These are phyloP conservation scores for Chloroceryle aenea DNA, from an alignment of 2,113 vertebrate species.

Conservation along the genomic window DNA sequence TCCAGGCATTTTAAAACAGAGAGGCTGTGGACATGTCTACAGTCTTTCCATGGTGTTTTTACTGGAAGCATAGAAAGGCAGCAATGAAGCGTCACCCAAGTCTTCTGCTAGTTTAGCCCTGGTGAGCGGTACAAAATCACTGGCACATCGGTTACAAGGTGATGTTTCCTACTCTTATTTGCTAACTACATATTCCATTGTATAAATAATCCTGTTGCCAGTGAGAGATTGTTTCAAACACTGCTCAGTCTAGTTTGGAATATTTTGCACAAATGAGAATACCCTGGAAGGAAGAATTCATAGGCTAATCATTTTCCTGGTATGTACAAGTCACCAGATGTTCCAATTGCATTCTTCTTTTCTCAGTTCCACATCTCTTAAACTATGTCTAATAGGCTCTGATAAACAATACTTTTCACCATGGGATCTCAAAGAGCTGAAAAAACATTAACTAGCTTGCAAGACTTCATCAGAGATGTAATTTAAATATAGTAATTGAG, in stretches of 20 bases:
- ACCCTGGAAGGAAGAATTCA: neutral
- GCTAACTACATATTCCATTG: accelerated
- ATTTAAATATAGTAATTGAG: neutral
- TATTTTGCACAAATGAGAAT: neutral
- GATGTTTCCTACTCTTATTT: neutral
- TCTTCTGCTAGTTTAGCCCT: neutral
- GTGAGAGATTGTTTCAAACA: neutral
- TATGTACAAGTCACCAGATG: neutral
- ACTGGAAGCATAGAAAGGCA: neutral
- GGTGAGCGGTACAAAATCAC: neutral
- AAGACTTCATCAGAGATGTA: neutral
- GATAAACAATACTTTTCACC: neutral
- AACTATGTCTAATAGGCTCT: neutral
- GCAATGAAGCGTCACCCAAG: neutral
- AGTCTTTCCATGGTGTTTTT: neutral
- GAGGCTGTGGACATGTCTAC: neutral
- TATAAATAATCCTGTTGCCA: neutral
- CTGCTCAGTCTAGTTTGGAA: neutral
- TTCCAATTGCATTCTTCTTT: neutral
- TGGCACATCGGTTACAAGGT: accelerated
- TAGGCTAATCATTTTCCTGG: neutral
- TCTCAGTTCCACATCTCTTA: neutral
- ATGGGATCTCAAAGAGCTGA: neutral
- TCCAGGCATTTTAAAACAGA: neutral
- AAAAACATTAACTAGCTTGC: neutral